Evolutionary conservation across 64 coral and sea anemone species (phyloP), one percentile per base, ranked within the genome.

Genomic region (Montipora cactus): DNA sequence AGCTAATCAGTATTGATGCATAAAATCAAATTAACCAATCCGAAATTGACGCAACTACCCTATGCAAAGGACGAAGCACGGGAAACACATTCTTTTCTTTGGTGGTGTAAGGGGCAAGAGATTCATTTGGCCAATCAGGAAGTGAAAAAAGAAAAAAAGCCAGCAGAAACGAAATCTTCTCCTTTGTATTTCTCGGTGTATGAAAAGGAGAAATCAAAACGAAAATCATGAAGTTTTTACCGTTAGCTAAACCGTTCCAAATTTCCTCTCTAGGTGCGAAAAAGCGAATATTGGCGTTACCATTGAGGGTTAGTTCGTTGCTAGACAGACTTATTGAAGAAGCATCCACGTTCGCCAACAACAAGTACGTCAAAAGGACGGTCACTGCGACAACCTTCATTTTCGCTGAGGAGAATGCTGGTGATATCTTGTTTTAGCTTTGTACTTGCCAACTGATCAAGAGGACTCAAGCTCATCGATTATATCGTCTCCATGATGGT

Each of bases 201-300:
- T 67, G 14, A 16, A 14, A 67, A 14, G 64, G 14, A 57, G 9
- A 6, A 0, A 71, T 2, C 68, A 71, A 7, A 71, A 23, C 68
- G 68, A 8, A 84, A 85, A 72, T 70, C 37, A 85, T 67, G 8
- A 68, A 70, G 5, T 70, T 71, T 81, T 70, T 83, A 85, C 82
- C 82, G 44, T 85, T 0, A 0, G 82, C 71, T 67, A 85, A 85
- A 70, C 66, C 82, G 45, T 19, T 48, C 82, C 82, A 85, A 71
- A 85, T 50, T n/a, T 7, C 82, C 22, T 85, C 82, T 71, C 6
- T 70, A 70, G 46, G 45, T 7, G 19, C 82, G 46, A 25, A 71
- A 85, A 85, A 85, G 59, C 11, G 44, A 71, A 85, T 71, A 16
- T 72, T 18, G 70, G 82, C 82, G 82, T 85, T 85, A 85, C 82